A percentile compares a stretch with the other conserved stretches of the same genome.
phyloP scores from a whole-genome alignment of 2,888 invertebrate species.

The Cinara cedri region DNA sequence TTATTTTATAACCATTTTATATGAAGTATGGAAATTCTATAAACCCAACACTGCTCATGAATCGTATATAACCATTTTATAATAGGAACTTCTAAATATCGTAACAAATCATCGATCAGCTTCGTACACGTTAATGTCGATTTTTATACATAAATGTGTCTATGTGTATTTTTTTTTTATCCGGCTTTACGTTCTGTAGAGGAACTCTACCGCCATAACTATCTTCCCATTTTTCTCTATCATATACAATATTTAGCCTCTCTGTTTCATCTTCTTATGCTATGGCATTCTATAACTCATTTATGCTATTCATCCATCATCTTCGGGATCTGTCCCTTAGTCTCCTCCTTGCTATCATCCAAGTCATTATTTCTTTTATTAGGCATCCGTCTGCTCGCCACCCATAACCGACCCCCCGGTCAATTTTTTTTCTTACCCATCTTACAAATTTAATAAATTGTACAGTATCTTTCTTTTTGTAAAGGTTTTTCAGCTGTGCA shows the following conservation, averaged over 20 bases:
- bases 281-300: neutral
- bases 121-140: no score
- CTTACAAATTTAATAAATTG: constrained; percentile 19
- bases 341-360: constrained; percentile 6
- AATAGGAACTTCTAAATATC: no score
- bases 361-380: constrained; percentile 12
- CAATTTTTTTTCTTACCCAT: no score
- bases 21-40: no score
- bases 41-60: no score
- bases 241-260: neutral
- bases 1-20: no score
- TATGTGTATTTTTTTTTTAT: neutral
- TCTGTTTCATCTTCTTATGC: neutral
- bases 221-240: constrained; percentile 16
- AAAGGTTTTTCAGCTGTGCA: constrained; percentile 1
- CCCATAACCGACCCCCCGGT: neutral
- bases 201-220: constrained; percentile 1
- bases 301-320: constrained; percentile 19
- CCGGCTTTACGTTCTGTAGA: neutral
- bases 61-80: no score
- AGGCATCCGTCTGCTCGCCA: constrained; percentile 1
- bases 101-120: no score
- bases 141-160: no score
- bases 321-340: constrained; percentile 8
- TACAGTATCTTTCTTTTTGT: constrained; percentile 7